Percentiles rank a stretch among this genome's conserved stretches.
Evolutionary conservation across 2,797 vertebrate genomes (phyloP).

Genomic region (Carduelis carduelis): DNA sequence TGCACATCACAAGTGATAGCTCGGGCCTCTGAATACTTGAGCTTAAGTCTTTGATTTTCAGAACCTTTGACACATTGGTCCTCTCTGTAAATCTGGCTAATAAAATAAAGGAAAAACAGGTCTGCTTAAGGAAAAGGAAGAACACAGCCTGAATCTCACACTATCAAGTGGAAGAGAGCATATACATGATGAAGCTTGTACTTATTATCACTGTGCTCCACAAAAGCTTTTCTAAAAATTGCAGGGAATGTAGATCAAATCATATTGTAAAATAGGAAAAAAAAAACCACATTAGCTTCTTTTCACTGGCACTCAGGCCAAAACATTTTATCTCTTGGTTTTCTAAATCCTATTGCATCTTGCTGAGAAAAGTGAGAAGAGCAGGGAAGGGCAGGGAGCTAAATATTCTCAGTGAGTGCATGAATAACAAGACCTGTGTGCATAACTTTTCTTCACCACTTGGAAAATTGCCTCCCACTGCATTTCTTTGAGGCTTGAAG

Average conservation of each 20-base stretch:
- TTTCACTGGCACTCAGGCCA: neutral
- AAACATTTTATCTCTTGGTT: neutral
- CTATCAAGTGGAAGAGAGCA: neutral
- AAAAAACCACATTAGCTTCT: neutral
- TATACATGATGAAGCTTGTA: neutral
- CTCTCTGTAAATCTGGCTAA: neutral
- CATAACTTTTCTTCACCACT: neutral
- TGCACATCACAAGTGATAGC: neutral
- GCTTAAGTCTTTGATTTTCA: neutral
- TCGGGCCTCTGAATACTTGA: neutral
- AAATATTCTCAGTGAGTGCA: neutral
- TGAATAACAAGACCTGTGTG: neutral
- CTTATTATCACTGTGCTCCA: neutral
- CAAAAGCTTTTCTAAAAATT: neutral
- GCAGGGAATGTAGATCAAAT: neutral
- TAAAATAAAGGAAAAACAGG: neutral
- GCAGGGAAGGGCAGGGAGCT: neutral
- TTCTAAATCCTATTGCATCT: neutral
- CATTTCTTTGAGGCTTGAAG: slow-evolving; percentile 49
- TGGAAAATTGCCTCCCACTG: slow-evolving; percentile 47
- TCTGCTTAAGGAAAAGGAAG: neutral
- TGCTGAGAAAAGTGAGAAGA: neutral
- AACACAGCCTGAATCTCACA: neutral
- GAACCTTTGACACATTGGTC: neutral
- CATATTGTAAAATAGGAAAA: neutral